These are phyloP conservation scores for Raja brachyura DNA, from an alignment of 2,113 vertebrate species.

Conservation along the genomic window DNA sequence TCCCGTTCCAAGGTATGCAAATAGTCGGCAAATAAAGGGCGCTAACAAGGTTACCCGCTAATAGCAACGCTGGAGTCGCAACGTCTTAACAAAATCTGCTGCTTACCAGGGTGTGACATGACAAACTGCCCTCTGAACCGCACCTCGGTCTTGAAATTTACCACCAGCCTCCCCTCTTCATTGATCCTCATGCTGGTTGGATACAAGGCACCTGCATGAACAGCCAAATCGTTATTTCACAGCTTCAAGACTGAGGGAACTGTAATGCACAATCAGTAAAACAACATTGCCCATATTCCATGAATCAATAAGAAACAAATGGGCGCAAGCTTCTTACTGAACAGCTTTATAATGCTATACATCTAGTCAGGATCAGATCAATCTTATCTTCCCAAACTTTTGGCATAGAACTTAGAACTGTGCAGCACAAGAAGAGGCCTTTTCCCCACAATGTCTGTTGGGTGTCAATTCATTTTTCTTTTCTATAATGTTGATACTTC, in stretches of 20 bases:
- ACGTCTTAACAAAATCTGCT: neutral
- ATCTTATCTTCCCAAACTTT: neutral
- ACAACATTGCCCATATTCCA: neutral
- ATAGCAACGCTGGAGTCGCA: neutral
- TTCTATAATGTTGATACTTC: neutral
- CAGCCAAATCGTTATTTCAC: constrained; percentile 2
- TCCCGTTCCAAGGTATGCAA: no score
- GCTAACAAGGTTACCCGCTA: no score
- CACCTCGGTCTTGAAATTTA: constrained; percentile 63
- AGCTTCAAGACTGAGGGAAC: neutral
- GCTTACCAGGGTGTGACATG: constrained; percentile 63
- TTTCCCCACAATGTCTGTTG: neutral
- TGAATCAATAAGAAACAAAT: neutral
- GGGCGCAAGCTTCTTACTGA: neutral
- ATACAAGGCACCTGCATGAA: constrained; percentile 58
- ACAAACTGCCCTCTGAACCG: constrained; percentile 64
- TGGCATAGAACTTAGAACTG: no score
- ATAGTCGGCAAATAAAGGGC: no score
- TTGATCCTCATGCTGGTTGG: constrained; percentile 65
- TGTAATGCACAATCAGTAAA: neutral
- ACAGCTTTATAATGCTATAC: neutral
- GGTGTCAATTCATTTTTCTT: neutral
- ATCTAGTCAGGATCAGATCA: neutral
- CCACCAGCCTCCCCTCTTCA: constrained; percentile 59
- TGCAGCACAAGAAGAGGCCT: no score